Percentiles rank a stretch among this genome's conserved stretches.
phyloP scores from a whole-genome alignment of 2,888 invertebrate species.

The Emesis russula region DNA sequence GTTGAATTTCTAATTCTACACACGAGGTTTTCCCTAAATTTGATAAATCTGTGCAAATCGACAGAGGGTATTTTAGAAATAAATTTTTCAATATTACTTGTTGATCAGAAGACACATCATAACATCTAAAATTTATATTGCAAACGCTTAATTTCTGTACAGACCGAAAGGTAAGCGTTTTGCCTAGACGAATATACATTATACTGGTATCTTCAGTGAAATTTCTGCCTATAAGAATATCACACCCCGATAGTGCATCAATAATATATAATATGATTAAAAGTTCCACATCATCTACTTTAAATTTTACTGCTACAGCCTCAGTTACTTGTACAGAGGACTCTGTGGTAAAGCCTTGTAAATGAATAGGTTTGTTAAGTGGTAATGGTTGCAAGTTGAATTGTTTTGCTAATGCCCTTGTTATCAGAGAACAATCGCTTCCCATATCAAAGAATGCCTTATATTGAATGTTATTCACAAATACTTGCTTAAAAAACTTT shows the following conservation, averaged over 20 bases:
- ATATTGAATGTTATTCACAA: neutral
- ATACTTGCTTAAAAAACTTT: neutral
- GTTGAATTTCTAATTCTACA: slow-evolving; percentile 67
- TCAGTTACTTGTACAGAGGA: neutral
- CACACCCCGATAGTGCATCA: slow-evolving; percentile 50
- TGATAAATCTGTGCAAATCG: slow-evolving; percentile 55
- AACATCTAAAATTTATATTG: no score
- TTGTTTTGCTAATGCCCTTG: neutral
- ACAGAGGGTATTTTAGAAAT: slow-evolving; percentile 66
- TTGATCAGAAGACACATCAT: no score
- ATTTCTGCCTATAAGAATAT: slow-evolving; percentile 75
- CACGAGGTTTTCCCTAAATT: slow-evolving; percentile 66
- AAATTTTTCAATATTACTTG: neutral
- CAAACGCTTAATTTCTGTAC: neutral
- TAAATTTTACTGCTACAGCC: slow-evolving; percentile 1
- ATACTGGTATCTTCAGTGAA: slow-evolving; percentile 72
- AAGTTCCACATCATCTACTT: neutral
- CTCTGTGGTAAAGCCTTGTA: slow-evolving; percentile 5
- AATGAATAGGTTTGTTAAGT: slow-evolving; percentile 2
- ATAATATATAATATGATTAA: slow-evolving; percentile 51
- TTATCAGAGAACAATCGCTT: slow-evolving; percentile 29
- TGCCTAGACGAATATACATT: slow-evolving; percentile 73
- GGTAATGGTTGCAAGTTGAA: neutral
- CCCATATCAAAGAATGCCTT: slow-evolving; percentile 18
- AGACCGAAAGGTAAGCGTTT: slow-evolving; percentile 54